Percentiles rank a stretch among this genome's conserved stretches.
These are phyloP conservation scores for Malacoctenus gilli DNA, from an alignment of 2,797 vertebrate genomes.

Conservation along the genomic window DNA sequence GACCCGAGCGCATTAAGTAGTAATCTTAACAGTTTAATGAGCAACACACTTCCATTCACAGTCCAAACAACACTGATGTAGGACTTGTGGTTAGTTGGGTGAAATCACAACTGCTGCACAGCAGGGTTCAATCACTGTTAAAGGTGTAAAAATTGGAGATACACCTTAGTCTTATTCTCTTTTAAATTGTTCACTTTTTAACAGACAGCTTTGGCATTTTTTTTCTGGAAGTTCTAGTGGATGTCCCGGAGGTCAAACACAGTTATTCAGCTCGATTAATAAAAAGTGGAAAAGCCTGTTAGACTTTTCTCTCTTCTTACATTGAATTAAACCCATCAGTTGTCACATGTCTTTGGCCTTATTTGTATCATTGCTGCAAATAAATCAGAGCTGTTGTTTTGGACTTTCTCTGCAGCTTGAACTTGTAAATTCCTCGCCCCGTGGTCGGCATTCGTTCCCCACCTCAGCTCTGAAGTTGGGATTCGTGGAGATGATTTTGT, in stretches of 20 bases:
- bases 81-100: conserved; percentile 28
- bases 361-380: too few relatives aligned
- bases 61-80: conserved; percentile 32
- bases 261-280: too few relatives aligned
- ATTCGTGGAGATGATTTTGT: neutral
- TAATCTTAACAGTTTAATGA: conserved; percentile 64
- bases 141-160: conserved; percentile 13
- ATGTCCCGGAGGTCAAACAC: too few relatives aligned
- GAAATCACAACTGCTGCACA: conserved; percentile 29
- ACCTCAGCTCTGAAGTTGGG: neutral
- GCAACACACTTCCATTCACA: conserved; percentile 50
- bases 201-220: too few relatives aligned
- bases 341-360: too few relatives aligned
- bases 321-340: too few relatives aligned
- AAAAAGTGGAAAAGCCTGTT: too few relatives aligned
- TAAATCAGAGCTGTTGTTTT: neutral
- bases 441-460: neutral
- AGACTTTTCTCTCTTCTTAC: too few relatives aligned
- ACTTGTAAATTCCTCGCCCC: too few relatives aligned
- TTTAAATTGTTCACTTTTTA: neutral
- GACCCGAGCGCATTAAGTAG: conserved; percentile 62
- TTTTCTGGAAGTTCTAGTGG: too few relatives aligned
- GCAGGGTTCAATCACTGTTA: conserved; percentile 12
- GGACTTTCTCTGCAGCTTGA: neutral
- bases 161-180: conserved; percentile 3